A percentile compares a stretch with the other conserved stretches of the same genome.
phyloP scores from a whole-genome alignment of 1,140 invertebrate species.

The Bradysia coprophila region DNA sequence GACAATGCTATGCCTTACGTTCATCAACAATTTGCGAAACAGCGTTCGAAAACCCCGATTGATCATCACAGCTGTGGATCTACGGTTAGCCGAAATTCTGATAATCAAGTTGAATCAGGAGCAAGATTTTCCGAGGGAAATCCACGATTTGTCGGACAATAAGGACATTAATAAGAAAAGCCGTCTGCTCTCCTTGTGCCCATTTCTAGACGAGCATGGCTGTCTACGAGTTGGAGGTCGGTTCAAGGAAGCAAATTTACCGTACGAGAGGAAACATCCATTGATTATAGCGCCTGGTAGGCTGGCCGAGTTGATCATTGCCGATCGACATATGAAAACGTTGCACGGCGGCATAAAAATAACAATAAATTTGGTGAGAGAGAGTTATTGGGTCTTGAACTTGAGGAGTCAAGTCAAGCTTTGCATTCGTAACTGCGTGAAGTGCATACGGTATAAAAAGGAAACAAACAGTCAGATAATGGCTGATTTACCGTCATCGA shows the following conservation, averaged over 20 bases:
- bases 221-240: slow-evolving; percentile 11
- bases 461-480: background rate
- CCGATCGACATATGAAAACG: slow-evolving; percentile 1
- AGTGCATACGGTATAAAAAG: background rate
- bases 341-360: slow-evolving; percentile 9
- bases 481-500: background rate
- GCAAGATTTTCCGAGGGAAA: background rate
- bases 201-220: slow-evolving; percentile 6
- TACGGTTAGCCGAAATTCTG: too few species aligned
- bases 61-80: too few species aligned
- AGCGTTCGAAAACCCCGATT: too few species aligned
- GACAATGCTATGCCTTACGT: too few species aligned
- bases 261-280: slow-evolving; percentile 5
- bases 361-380: slow-evolving; percentile 3
- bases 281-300: slow-evolving; percentile 4
- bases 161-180: background rate
- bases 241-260: slow-evolving; percentile 3
- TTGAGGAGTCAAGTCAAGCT: slow-evolving; percentile 7
- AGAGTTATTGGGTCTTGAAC: slow-evolving; percentile 10
- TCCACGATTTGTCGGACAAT: background rate
- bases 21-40: too few species aligned
- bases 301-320: slow-evolving; percentile 3
- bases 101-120: too few species aligned
- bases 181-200: slow-evolving; percentile 5
- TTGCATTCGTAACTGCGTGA: background rate